Evolutionary conservation across 2,113 vertebrate species (phyloP).

Genomic region (Eretmochelys imbricata): DNA sequence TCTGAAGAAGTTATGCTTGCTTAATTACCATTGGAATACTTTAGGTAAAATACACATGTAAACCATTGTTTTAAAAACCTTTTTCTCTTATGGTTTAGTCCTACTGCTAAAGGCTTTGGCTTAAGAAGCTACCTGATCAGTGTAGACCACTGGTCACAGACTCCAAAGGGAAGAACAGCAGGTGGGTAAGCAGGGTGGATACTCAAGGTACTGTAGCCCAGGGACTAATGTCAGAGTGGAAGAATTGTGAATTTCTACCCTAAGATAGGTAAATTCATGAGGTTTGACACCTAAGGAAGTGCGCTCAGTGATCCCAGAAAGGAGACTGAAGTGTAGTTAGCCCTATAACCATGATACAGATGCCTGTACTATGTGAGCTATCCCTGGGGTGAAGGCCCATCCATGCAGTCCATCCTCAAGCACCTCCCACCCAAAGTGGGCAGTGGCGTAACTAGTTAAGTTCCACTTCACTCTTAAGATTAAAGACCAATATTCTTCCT

Average conservation of each 20-base stretch:
- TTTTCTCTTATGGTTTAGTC: background rate
- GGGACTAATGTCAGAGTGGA: background rate
- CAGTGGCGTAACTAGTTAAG: background rate
- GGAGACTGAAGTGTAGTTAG: background rate
- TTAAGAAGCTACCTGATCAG: background rate
- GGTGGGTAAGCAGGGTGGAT: background rate
- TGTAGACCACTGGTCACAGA: background rate
- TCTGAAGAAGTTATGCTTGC: background rate
- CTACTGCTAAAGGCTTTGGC: background rate
- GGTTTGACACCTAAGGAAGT: background rate
- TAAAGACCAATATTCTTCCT: background rate
- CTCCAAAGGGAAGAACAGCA: background rate
- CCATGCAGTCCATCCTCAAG: background rate
- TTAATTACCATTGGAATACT: background rate
- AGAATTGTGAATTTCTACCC: background rate
- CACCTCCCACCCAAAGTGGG: too few relatives aligned
- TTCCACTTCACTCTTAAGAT: background rate
- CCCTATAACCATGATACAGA: background rate
- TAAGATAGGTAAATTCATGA: background rate
- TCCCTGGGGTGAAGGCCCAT: background rate
- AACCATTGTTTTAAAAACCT: background rate
- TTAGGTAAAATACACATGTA: background rate
- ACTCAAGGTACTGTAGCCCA: background rate
- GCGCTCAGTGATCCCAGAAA: background rate
- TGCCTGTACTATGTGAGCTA: rapidly evolving